A percentile compares a stretch with the other conserved stretches of the same genome.
Conservation (phyloP, 2,113 vertebrate species). For the Casuarius casuarius region DNA sequence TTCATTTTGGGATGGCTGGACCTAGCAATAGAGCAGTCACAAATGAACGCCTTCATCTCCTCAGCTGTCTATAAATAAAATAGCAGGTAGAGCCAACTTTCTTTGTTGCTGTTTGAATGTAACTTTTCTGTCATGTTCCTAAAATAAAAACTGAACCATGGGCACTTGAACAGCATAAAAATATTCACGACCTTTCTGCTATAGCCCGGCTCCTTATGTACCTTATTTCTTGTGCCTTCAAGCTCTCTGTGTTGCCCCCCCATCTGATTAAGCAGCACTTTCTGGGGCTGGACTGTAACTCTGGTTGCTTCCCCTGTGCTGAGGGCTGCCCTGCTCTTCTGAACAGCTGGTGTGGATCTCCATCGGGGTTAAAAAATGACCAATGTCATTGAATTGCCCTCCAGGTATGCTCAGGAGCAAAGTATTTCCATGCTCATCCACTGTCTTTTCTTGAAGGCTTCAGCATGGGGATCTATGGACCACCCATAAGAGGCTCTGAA, state of each 20-base stretch:
- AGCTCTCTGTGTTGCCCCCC: neutral
- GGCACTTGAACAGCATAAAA: neutral
- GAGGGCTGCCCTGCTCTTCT: neutral
- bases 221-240: neutral
- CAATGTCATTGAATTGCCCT: neutral
- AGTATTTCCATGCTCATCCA: neutral
- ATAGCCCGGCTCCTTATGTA: too few relatives aligned
- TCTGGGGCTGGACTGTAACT: neutral
- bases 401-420: neutral
- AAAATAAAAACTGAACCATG: neutral
- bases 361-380: neutral
- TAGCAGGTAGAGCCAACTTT: neutral
- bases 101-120: neutral
- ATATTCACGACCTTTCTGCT: neutral
- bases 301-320: accelerated
- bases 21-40: neutral
- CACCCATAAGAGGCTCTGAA: neutral
- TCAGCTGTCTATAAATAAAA: neutral
- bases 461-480: neutral
- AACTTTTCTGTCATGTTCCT: neutral
- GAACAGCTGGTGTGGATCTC: neutral
- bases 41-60: neutral
- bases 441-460: neutral
- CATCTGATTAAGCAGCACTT: neutral
- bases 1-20: neutral